Evolutionary conservation across 2,797 vertebrate genomes (phyloP).

Genomic region (Characodon lateralis): DNA sequence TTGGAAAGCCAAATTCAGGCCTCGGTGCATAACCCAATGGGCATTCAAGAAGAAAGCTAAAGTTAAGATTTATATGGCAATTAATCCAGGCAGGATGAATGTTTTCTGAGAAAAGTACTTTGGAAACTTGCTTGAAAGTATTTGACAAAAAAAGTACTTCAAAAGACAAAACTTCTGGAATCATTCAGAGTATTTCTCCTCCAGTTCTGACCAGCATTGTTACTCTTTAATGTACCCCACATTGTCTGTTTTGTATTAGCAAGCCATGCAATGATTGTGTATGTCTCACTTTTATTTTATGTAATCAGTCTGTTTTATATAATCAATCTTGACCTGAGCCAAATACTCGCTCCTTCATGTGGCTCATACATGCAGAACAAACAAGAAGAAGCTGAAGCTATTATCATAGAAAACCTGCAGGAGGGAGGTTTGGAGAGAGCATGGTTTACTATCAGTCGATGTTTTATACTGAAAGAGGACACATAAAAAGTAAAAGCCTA

Average conservation of each 20-base stretch:
- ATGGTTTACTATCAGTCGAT: background rate
- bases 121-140: too few relatives aligned
- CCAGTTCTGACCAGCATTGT: background rate
- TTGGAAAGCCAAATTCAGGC: background rate
- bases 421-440: background rate
- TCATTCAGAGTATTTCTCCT: background rate
- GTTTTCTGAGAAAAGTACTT: background rate
- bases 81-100: background rate
- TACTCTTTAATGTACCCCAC: background rate
- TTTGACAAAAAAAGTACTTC: background rate
- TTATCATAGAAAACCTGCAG: background rate
- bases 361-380: background rate
- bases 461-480: background rate
- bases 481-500: background rate
- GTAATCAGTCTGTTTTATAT: too few relatives aligned
- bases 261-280: too few relatives aligned
- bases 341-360: background rate
- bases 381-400: background rate
- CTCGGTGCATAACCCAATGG: too few relatives aligned
- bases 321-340: too few relatives aligned
- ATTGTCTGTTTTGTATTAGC: too few relatives aligned
- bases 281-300: too few relatives aligned
- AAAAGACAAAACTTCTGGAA: too few relatives aligned
- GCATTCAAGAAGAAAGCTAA: too few relatives aligned
- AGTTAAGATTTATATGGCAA: background rate